These are phyloP conservation scores for Perccottus glenii DNA, from an alignment of 2,113 vertebrate genomes.

Conservation along the genomic window DNA sequence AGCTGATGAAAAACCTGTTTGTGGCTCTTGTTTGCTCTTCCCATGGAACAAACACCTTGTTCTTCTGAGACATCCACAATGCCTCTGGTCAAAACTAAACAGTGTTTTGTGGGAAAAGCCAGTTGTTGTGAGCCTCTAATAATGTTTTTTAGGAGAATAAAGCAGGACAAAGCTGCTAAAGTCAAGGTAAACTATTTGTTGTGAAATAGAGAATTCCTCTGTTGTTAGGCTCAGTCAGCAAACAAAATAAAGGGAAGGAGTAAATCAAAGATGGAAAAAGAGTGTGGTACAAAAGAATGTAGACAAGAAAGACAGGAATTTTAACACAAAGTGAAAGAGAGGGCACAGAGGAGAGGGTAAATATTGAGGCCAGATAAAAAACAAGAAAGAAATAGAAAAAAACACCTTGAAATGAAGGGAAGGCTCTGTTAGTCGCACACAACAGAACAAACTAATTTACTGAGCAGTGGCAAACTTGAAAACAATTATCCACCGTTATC, in stretches of 20 bases:
- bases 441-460: conserved; percentile 81
- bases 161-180: conserved; percentile 15
- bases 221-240: conserved; percentile 45
- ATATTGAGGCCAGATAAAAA: conserved; percentile 60
- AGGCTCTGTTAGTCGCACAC: conserved; percentile 60
- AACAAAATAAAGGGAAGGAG: conserved; percentile 52
- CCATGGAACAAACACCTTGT: background rate
- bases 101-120: conserved; percentile 11
- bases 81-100: conserved; percentile 7
- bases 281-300: conserved; percentile 39
- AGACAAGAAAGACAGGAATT: conserved; percentile 45
- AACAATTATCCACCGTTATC: conserved; percentile 80
- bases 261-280: conserved; percentile 70
- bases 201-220: conserved; percentile 41
- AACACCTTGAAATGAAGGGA: conserved; percentile 59
- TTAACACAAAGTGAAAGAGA: conserved; percentile 42
- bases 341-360: conserved; percentile 65
- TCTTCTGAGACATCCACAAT: conserved; percentile 1
- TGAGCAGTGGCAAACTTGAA: conserved; percentile 77
- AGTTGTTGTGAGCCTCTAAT: conserved; percentile 17
- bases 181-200: conserved; percentile 59
- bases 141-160: conserved; percentile 7
- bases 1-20: background rate
- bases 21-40: conserved; percentile 13
- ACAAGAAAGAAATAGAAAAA: conserved; percentile 53